Conservation (phyloP, 2,113 vertebrate genomes). For the Alethe diademata region DNA sequence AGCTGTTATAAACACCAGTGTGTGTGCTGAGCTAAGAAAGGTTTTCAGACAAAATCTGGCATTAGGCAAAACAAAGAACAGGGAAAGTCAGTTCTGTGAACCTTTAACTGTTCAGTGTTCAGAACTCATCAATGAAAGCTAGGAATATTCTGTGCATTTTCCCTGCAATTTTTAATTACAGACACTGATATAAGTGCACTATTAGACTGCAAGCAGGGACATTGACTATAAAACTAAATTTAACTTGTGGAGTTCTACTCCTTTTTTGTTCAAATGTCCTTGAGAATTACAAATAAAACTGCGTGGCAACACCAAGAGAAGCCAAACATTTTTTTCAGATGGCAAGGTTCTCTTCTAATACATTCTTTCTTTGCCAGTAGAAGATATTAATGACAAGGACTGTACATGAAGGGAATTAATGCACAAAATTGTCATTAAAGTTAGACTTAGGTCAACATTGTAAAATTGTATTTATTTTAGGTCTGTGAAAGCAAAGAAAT, state of each 20-base stretch:
- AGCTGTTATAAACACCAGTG: neutral
- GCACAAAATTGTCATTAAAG: slow-evolving; percentile 66
- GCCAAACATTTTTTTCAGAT: slow-evolving; percentile 58
- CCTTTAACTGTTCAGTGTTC: slow-evolving; percentile 57
- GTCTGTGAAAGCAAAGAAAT: slow-evolving; percentile 56
- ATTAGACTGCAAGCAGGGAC: slow-evolving; percentile 16
- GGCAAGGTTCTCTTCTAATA: slow-evolving; percentile 54
- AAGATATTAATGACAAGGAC: slow-evolving; percentile 61
- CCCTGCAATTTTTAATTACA: slow-evolving; percentile 68
- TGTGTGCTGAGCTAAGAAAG: slow-evolving; percentile 14
- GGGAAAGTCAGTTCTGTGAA: slow-evolving; percentile 54
- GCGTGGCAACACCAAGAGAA: slow-evolving; percentile 29
- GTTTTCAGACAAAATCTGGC: slow-evolving; percentile 53
- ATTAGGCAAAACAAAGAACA: slow-evolving; percentile 45
- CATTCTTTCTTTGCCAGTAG: slow-evolving; percentile 56
- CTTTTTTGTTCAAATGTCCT: slow-evolving; percentile 66
- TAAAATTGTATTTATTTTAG: slow-evolving; percentile 64
- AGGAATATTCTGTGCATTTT: slow-evolving; percentile 44
- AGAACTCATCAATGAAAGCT: slow-evolving; percentile 65
- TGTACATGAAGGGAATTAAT: slow-evolving; percentile 64
- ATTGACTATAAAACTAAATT: slow-evolving; percentile 60
- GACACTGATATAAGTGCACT: slow-evolving; percentile 25
- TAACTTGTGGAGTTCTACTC: slow-evolving; percentile 51
- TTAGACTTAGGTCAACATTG: slow-evolving; percentile 61
- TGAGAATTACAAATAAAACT: slow-evolving; percentile 69